Percentiles rank a stretch among this genome's conserved stretches.
Evolutionary conservation across 2,113 vertebrate species (phyloP).

Genomic region (Dryoscopus gambensis): DNA sequence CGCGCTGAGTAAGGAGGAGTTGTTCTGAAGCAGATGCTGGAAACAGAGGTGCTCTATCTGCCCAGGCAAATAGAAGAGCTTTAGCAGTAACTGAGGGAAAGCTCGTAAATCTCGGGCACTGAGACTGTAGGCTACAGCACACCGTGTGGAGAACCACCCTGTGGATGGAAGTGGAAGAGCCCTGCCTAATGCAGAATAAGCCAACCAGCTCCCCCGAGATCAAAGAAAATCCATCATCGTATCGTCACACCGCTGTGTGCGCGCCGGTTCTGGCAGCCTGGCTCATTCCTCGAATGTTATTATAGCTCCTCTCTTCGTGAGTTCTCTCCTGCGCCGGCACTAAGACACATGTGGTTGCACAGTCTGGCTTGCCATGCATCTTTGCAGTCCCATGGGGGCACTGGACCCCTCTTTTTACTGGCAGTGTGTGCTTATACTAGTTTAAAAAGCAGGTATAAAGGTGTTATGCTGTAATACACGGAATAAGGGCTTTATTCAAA

Average conservation of each 20-base stretch:
- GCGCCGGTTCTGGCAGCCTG: not conserved
- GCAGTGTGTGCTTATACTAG: accelerated
- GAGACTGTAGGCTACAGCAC: accelerated
- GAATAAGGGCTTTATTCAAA: not conserved
- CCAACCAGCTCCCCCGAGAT: not conserved
- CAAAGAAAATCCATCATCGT: accelerated
- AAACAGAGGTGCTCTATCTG: not conserved
- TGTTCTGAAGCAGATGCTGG: not conserved
- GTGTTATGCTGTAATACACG: not conserved
- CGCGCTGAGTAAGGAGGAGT: not conserved
- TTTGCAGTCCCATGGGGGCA: accelerated
- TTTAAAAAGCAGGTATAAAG: not conserved
- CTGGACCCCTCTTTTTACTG: not conserved
- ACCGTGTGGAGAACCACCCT: accelerated
- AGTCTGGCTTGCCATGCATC: not conserved
- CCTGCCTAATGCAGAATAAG: not conserved
- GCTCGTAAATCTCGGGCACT: accelerated
- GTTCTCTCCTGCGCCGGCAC: not conserved
- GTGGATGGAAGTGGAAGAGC: not conserved
- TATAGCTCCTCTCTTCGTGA: accelerated
- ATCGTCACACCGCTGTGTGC: accelerated
- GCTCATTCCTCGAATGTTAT: accelerated
- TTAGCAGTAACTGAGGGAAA: not conserved
- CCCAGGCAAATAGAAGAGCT: not conserved
- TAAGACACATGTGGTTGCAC: accelerated